These are phyloP conservation scores for Scleropages formosus DNA, from an alignment of 2,797 vertebrate genomes.

Conservation along the genomic window DNA sequence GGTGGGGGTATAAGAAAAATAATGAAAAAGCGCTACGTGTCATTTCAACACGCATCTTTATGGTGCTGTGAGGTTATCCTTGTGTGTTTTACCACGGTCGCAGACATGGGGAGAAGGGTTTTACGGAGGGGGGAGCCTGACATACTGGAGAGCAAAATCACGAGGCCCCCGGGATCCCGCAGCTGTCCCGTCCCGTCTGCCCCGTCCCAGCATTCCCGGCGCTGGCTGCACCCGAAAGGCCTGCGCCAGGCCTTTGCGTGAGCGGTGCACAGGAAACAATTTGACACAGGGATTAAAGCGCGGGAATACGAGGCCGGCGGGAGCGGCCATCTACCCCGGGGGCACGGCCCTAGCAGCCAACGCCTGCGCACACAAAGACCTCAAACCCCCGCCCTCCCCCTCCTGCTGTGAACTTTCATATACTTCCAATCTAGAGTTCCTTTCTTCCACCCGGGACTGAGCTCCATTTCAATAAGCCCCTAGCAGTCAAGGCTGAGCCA, in stretches of 20 bases:
- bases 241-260: slow-evolving; percentile 62
- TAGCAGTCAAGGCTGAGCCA: not conserved
- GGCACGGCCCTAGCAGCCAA: not conserved
- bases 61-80: not conserved
- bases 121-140: slow-evolving; percentile 18
- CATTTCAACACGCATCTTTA: not conserved
- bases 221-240: slow-evolving; percentile 53
- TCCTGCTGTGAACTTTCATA: not conserved
- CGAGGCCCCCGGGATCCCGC: slow-evolving; percentile 53
- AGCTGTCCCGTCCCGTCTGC: slow-evolving; percentile 65
- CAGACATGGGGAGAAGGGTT: slow-evolving; percentile 16
- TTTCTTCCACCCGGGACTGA: slow-evolving; percentile 9
- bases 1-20: not conserved
- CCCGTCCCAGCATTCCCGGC: slow-evolving; percentile 65
- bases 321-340: not conserved
- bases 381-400: not conserved
- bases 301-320: slow-evolving; percentile 47
- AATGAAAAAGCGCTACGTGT: not conserved
- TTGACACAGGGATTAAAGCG: slow-evolving; percentile 70
- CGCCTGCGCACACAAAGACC: not conserved
- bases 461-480: slow-evolving; percentile 1
- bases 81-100: not conserved
- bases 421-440: not conserved
- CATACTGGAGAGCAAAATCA: slow-evolving; percentile 44
- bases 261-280: slow-evolving; percentile 68